Conservation (phyloP, 2,888 invertebrate species). For the Luperina testacea region DNA sequence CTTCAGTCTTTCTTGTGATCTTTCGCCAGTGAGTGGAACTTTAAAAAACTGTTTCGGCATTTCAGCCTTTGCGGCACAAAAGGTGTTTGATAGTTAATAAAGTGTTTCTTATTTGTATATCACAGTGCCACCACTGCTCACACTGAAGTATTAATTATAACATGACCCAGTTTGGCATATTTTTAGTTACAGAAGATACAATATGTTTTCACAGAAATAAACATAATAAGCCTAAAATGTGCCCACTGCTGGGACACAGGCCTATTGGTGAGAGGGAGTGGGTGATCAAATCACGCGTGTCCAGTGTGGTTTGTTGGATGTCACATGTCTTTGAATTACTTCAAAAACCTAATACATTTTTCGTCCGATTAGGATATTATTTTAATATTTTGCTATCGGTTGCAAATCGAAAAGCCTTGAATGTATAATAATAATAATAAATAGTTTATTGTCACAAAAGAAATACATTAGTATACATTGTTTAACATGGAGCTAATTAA, state of each 20-base stretch:
- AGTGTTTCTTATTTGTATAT: background rate
- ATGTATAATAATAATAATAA: no score
- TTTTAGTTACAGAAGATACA: background rate
- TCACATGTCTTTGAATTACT: background rate
- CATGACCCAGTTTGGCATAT: background rate
- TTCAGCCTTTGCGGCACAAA: no score
- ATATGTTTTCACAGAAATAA: background rate
- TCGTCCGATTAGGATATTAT: background rate
- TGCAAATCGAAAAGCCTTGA: constrained; percentile 15
- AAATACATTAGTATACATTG: no score
- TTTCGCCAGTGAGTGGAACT: no score
- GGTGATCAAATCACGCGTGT: background rate
- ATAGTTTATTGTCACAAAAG: no score
- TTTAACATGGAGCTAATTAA: no score
- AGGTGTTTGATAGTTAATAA: no score
- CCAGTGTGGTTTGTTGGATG: background rate
- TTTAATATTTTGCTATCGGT: background rate
- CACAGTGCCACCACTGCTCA: background rate
- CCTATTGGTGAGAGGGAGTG: background rate
- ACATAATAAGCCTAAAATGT: background rate
- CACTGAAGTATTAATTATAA: background rate
- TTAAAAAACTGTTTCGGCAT: no score
- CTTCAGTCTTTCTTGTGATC: no score
- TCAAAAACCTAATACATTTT: background rate
- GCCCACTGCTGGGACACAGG: background rate